Conservation (phyloP, 23 tunicate species). For the Ciona savignyi region DNA sequence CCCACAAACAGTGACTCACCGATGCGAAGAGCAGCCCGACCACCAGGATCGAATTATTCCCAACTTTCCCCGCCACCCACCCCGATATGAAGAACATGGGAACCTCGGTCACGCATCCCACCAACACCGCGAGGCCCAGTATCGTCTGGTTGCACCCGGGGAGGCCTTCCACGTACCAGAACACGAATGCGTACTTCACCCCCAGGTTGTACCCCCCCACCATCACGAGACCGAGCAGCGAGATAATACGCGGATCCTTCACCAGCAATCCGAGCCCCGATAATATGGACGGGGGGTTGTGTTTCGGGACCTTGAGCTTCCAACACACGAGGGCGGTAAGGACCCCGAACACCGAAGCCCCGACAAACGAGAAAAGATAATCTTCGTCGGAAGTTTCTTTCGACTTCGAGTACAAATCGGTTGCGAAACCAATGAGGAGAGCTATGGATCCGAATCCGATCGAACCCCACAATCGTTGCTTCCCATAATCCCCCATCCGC, state of each 20-base stretch:
- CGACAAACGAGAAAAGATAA: slow-evolving; percentile 39
- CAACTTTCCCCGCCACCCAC: slow-evolving; percentile 31
- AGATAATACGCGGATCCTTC: slow-evolving; percentile 7
- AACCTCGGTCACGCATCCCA: slow-evolving; percentile 36
- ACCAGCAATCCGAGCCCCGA: slow-evolving; percentile 8
- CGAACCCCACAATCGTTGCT: slow-evolving; percentile 77
- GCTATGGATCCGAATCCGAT: slow-evolving; percentile 68
- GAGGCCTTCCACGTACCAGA: slow-evolving; percentile 41
- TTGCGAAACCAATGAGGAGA: slow-evolving; percentile 25
- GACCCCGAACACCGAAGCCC: slow-evolving; percentile 9
- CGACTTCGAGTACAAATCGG: slow-evolving; percentile 11
- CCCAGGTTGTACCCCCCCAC: slow-evolving; percentile 23
- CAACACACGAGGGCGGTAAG: slow-evolving; percentile 15
- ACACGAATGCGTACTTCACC: slow-evolving; percentile 37
- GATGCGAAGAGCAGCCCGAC: slow-evolving; percentile 42
- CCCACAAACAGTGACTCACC: slow-evolving; percentile 23
- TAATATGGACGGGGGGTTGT: slow-evolving; percentile 30
- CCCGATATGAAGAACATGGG: slow-evolving; percentile 59
- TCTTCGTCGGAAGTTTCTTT: neutral
- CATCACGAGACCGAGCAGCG: slow-evolving; percentile 26
- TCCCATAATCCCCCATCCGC: slow-evolving; percentile 37
- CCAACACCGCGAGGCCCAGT: slow-evolving; percentile 27
- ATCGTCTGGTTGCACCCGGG: slow-evolving; percentile 33
- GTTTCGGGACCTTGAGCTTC: slow-evolving; percentile 33
- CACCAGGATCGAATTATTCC: slow-evolving; percentile 10